These are phyloP conservation scores for Sphecodes monilicornis DNA, from an alignment of 2,888 invertebrate species.

Conservation along the genomic window DNA sequence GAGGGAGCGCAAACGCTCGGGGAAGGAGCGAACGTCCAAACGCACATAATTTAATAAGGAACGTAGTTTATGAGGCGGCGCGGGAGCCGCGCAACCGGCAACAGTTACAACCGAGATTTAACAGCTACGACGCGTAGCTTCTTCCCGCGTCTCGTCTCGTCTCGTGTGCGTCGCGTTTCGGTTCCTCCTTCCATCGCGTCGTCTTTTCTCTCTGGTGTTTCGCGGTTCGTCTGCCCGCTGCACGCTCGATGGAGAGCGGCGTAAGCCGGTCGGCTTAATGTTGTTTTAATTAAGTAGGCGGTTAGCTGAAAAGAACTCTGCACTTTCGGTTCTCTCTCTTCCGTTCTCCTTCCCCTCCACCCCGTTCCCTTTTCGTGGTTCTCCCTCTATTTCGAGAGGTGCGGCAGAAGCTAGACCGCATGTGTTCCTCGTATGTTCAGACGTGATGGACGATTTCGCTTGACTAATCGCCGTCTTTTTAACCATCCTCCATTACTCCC, in stretches of 20 bases:
- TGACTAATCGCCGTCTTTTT: constrained; percentile 83
- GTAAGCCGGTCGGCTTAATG: constrained; percentile 76
- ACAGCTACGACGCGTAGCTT: constrained; percentile 55
- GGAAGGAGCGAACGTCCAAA: constrained; percentile 51
- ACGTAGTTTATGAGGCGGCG: constrained; percentile 71
- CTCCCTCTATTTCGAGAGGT: constrained; percentile 79
- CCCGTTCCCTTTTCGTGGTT: constrained; percentile 31
- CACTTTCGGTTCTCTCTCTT: constrained; percentile 52
- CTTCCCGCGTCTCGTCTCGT: constrained; percentile 10
- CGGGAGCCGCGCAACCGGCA: constrained; percentile 43
- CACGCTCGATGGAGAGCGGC: constrained; percentile 66
- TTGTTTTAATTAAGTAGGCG: constrained; percentile 84
- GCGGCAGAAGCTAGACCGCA: constrained; percentile 74
- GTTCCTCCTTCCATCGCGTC: constrained; percentile 27
- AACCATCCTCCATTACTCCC: constrained; percentile 51
- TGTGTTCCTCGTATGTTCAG: constrained; percentile 84
- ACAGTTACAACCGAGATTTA: constrained; percentile 67
- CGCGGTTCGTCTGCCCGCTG: constrained; percentile 63
- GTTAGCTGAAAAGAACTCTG: constrained; percentile 78
- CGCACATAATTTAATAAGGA: constrained; percentile 76
- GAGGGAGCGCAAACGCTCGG: neutral
- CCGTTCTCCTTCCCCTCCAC: neutral
- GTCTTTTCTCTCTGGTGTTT: constrained; percentile 51
- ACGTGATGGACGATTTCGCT: constrained; percentile 84
- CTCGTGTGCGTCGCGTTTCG: constrained; percentile 6